Conservation (phyloP, 2,888 invertebrate species). For the Diadegma fenestrale region DNA sequence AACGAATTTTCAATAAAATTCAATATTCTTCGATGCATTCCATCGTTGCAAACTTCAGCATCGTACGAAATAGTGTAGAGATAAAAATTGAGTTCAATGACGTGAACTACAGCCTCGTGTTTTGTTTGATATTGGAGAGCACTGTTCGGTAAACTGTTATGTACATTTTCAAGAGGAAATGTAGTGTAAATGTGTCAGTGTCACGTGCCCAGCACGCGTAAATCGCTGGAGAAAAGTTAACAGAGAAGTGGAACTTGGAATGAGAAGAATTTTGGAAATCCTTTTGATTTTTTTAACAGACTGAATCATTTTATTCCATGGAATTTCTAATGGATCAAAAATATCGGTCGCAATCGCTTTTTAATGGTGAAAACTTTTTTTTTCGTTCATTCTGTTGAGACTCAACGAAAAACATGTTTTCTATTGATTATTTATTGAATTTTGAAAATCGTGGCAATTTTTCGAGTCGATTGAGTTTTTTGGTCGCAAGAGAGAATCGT, state of each 20-base stretch:
- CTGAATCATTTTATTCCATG: not conserved
- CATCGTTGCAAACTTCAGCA: too few species aligned
- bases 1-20: too few species aligned
- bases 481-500: too few species aligned
- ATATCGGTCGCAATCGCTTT: conserved; percentile 47
- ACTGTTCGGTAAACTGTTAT: conserved; percentile 17
- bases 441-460: too few species aligned
- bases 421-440: too few species aligned
- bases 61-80: not conserved
- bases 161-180: conserved; percentile 7
- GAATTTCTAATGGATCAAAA: too few species aligned
- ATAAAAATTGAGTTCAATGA: not conserved
- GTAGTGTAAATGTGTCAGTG: conserved; percentile 24
- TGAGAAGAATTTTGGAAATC: not conserved
- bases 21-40: too few species aligned
- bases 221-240: conserved; percentile 5
- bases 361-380: too few species aligned
- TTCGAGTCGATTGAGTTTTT: too few species aligned
- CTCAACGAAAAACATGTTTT: too few species aligned
- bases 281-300: not conserved
- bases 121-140: not conserved
- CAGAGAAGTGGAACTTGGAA: conserved; percentile 1
- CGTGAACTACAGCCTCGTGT: not conserved
- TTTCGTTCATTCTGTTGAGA: too few species aligned
- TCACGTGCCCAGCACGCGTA: conserved; percentile 58